A percentile compares a stretch with the other conserved stretches of the same genome.
These are phyloP conservation scores for Saguinus imperator DNA, from an alignment of 2,113 vertebrate species.

Conservation along the genomic window DNA sequence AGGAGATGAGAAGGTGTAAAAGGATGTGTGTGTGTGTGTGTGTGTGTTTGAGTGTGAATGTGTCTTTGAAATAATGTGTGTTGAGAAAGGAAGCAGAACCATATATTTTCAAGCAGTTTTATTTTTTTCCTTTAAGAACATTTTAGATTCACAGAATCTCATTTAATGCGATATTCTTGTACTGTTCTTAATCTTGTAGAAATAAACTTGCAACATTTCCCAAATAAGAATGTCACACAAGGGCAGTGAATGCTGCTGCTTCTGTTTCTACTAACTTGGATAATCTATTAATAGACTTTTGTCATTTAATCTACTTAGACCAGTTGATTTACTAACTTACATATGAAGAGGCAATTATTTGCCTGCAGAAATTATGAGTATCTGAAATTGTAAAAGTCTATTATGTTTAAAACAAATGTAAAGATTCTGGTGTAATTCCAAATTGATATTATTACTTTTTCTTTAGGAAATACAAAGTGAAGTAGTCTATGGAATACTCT, in stretches of 20 bases:
- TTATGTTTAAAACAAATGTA: not conserved
- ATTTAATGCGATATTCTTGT: not conserved
- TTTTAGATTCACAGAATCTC: not conserved
- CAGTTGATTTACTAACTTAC: constrained; percentile 1
- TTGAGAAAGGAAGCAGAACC: not conserved
- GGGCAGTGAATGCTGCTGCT: not conserved
- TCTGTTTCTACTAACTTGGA: not conserved
- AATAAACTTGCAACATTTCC: constrained; percentile 30
- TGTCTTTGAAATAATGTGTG: not conserved
- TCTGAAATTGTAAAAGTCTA: not conserved
- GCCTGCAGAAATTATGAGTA: not conserved
- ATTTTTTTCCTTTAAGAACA: not conserved
- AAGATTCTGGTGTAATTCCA: not conserved
- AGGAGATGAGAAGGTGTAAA: not conserved
- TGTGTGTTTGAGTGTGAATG: not conserved
- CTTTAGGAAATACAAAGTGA: not conserved
- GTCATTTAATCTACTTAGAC: not conserved
- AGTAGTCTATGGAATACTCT: not conserved
- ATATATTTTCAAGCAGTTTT: constrained; percentile 16
- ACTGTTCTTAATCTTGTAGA: not conserved
- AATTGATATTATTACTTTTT: not conserved
- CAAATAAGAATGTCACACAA: not conserved
- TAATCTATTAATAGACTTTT: not conserved
- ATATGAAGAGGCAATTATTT: not conserved
- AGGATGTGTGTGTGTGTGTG: not conserved